Base-by-base conservation (phyloP, 2,888 invertebrate genomes). In the Chymomyza caudatula region DNA sequence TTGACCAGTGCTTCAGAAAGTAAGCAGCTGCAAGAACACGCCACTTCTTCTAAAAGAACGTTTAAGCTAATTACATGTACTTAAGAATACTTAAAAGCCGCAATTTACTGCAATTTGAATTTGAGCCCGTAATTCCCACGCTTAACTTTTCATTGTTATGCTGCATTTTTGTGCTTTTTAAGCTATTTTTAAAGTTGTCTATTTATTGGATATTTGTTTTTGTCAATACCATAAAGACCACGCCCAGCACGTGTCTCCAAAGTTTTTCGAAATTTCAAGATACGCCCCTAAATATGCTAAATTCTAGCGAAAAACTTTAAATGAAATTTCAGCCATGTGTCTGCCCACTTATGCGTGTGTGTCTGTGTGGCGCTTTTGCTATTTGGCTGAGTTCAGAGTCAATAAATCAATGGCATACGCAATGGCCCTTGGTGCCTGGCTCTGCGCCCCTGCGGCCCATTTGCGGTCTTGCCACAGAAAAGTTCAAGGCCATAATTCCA, bases 401-500 rank as follows among this genome's bases (percentile, higher is more conserved):
- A 85, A 81, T 81, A 81, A 81, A 81, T 81, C 80, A 81, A 85
- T 81, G 83, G 73, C 85, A 79, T 67, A 71, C 59, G 63, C 74
- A 69, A 64, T 60, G 54, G 58, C 47, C 19, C 47, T 47, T 52
- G 69, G 65, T 71, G 63, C 73, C 65, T 60, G 47, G 2, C 1
- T 11, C 37, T 11, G 47, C 17, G 8, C 47, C 44, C 37, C 37
- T 37, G 5, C 4, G 11, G 37, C 37, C 37, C 37, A 4, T 37
- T 11, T n/a, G n/a, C n/a, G n/a, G n/a, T n/a, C n/a, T n/a, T n/a
- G 29, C 11, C 17, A 47, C 47, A 19, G 15, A 15, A 47, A 84
- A 80, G 85, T 84, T 80, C 79, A 80, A 81, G 79, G 79, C 71
- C 82, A 56, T 73, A 84, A 84, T 81, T 79, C 77, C 70, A 84